phyloP scores from a whole-genome alignment of 2,888 invertebrate genomes.

The Gymnosoma rotundatum region DNA sequence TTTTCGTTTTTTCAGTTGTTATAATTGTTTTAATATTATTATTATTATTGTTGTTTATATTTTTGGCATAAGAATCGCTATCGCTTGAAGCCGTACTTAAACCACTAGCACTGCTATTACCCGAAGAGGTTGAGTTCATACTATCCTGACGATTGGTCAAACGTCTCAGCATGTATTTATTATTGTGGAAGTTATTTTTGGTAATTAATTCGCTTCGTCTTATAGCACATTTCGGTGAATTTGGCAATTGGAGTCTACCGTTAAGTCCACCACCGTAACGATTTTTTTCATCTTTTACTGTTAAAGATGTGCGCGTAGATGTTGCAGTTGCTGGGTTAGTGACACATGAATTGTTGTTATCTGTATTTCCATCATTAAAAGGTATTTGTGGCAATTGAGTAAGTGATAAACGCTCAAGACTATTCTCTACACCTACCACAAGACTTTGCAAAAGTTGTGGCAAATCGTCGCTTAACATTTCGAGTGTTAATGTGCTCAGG shows the following conservation, averaged over 20 bases:
- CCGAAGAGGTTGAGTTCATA: conserved; percentile 80
- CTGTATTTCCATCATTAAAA: conserved; percentile 42
- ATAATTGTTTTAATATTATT: conserved; percentile 20
- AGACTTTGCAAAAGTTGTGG: conserved; percentile 86
- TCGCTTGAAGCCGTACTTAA: conserved; percentile 78
- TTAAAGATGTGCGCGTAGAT: neutral
- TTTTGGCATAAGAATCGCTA: conserved; percentile 63
- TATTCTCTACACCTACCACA: conserved; percentile 87
- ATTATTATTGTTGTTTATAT: conserved; percentile 64
- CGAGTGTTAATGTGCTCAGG: conserved; percentile 80
- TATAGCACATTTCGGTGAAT: conserved; percentile 82
- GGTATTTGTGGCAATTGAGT: conserved; percentile 85
- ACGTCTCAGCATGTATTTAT: conserved; percentile 81
- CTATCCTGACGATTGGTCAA: conserved; percentile 81
- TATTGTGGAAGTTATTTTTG: conserved; percentile 82
- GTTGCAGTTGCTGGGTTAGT: neutral
- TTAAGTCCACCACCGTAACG: conserved; percentile 53
- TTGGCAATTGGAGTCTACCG: conserved; percentile 72
- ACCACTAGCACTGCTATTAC: conserved; percentile 79
- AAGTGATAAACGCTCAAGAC: conserved; percentile 86
- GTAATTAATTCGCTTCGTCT: conserved; percentile 82
- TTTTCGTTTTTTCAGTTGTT: conserved; percentile 14
- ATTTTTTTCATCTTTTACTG: conserved; percentile 42
- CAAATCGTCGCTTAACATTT: conserved; percentile 83
- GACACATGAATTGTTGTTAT: conserved; percentile 40